Percentiles rank a stretch among this genome's conserved stretches.
Conservation (phyloP, 2,113 vertebrate species). For the Morphnarchus princeps region DNA sequence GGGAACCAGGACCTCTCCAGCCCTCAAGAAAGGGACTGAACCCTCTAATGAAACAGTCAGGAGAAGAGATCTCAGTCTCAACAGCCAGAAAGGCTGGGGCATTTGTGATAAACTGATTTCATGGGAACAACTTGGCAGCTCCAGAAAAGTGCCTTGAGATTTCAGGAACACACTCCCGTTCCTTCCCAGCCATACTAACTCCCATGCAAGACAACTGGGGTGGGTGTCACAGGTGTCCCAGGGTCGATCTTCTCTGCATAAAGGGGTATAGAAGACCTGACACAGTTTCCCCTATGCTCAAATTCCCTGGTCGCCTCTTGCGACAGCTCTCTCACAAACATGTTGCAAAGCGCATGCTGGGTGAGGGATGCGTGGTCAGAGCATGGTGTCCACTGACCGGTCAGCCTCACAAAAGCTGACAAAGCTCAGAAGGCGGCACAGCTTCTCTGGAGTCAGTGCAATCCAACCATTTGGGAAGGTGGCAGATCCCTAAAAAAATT, state of each 20-base stretch:
- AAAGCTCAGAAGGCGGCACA: background rate
- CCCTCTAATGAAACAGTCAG: background rate
- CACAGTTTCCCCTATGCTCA: background rate
- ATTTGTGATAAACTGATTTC: background rate
- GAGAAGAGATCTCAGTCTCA: background rate
- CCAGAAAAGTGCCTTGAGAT: background rate
- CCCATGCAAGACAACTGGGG: background rate
- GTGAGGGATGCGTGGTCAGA: background rate
- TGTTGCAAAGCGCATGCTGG: rapidly evolving
- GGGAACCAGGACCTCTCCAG: background rate
- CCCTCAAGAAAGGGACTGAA: background rate
- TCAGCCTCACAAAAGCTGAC: background rate
- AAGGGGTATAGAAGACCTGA: background rate
- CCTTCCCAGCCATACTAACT: background rate
- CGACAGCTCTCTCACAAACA: background rate
- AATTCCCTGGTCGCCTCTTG: background rate
- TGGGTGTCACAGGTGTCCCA: background rate
- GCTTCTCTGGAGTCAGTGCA: background rate
- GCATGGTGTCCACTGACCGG: background rate
- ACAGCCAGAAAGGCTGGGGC: background rate
- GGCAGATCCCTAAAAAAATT: background rate
- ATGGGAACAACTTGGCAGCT: background rate
- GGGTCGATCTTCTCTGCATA: background rate
- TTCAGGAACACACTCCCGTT: background rate
- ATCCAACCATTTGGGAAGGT: background rate